These are phyloP conservation scores for Helicolenus hilgendorfi DNA, from an alignment of 2,797 vertebrate genomes.

Conservation along the genomic window DNA sequence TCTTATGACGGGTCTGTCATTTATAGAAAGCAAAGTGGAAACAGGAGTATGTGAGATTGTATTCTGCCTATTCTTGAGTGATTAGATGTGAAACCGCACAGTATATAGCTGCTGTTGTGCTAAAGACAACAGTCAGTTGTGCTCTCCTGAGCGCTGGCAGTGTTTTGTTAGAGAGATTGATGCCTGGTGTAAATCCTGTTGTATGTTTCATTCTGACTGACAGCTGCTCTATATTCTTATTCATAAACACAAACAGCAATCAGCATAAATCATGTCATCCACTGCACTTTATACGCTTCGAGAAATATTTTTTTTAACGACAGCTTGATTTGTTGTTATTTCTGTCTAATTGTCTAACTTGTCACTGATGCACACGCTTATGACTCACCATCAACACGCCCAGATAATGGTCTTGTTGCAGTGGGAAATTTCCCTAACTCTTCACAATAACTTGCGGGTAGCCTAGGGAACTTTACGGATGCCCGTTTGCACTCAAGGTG, in stretches of 20 bases:
- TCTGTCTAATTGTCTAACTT: slow-evolving; percentile 86
- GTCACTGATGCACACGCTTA: slow-evolving; percentile 81
- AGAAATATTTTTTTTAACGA: slow-evolving; percentile 76
- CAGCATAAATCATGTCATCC: slow-evolving; percentile 82
- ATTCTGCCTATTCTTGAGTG: background rate
- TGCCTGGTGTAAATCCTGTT: slow-evolving; percentile 51
- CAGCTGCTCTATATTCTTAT: slow-evolving; percentile 78
- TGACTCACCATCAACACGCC: slow-evolving; percentile 82
- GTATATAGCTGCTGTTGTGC: background rate
- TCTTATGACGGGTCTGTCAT: slow-evolving; percentile 62
- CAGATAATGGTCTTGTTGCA: slow-evolving; percentile 77
- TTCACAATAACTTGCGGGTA: slow-evolving; percentile 40
- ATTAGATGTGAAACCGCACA: background rate
- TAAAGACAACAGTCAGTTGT: slow-evolving; percentile 33
- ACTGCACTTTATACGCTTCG: slow-evolving; percentile 57
- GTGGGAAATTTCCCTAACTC: slow-evolving; percentile 73
- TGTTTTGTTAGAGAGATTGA: slow-evolving; percentile 65
- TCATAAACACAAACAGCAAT: slow-evolving; percentile 85
- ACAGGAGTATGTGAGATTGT: background rate
- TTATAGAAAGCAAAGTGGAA: slow-evolving; percentile 23
- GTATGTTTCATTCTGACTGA: slow-evolving; percentile 59
- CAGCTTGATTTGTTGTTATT: slow-evolving; percentile 87
- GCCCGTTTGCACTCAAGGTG: background rate
- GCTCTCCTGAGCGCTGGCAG: slow-evolving; percentile 2
- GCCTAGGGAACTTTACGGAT: slow-evolving; percentile 29